phyloP scores from a whole-genome alignment of 2,113 vertebrate genomes.

The Piaya cayana region DNA sequence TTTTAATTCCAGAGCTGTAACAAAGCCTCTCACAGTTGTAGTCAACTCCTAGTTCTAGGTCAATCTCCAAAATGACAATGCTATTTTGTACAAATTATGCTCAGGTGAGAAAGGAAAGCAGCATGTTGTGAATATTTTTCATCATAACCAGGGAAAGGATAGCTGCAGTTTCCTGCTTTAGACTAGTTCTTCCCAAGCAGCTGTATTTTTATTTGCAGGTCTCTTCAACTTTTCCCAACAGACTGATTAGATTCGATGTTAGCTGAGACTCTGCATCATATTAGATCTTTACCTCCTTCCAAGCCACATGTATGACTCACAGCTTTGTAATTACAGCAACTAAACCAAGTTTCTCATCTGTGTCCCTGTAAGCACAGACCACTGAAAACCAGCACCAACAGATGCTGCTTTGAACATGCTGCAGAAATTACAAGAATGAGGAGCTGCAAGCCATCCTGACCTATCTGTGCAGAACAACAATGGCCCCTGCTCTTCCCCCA shows the following conservation, averaged over 20 bases:
- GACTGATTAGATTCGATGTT: neutral
- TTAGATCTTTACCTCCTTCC: slow-evolving; percentile 34
- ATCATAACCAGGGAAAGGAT: neutral
- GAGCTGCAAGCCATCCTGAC: neutral
- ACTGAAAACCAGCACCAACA: neutral
- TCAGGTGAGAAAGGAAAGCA: neutral
- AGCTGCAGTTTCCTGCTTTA: neutral
- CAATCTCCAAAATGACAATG: neutral
- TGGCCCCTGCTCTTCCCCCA: too few species aligned
- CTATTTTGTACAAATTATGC: neutral
- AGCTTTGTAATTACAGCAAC: slow-evolving; percentile 45
- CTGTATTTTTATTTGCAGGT: neutral
- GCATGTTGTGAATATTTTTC: neutral
- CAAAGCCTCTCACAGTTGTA: neutral
- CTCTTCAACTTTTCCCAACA: neutral
- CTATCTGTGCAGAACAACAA: neutral
- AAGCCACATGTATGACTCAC: neutral
- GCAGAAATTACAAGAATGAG: neutral
- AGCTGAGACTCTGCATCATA: slow-evolving; percentile 20
- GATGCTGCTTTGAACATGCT: neutral
- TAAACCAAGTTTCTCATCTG: slow-evolving; percentile 40
- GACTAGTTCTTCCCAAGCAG: neutral
- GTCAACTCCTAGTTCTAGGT: too few species aligned
- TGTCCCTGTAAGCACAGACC: neutral
- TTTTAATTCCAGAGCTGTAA: neutral